Evolutionary conservation across 1,140 invertebrate species (phyloP), one percentile per base, ranked within the genome.

Genomic region (Brachionus plicatilis): DNA sequence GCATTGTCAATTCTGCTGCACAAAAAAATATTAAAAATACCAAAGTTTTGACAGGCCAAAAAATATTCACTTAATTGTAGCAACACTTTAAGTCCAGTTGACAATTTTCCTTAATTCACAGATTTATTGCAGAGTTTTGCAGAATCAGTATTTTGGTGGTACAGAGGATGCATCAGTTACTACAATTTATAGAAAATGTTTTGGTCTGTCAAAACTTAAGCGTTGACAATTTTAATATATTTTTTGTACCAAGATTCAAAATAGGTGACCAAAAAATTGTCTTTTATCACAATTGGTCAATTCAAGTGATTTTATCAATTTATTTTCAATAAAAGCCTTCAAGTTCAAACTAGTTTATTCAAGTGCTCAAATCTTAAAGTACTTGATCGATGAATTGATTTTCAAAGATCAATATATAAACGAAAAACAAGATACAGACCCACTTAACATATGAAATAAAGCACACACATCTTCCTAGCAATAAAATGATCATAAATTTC

Each of bases 401-500:
- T 68, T 68, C 0, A 68, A 68, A 41, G 33, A 33, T 41, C 27
- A 68, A 33, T 41, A 68, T 41, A 68, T 33, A 33, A 68, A 33
- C 27, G 66, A 41, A 41, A 27, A 33, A 68, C 29, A 68, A 68
- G 66, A 68, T 68, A 68, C 27, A 68, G 66, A 33, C 66, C 66
- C 66, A 68, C 66, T 68, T 41, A 41, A 68, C 27, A 68, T 41
- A 7, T 11, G 33, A 68, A 68, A 33, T n/a, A 68, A 66, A 66
- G 27, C 60, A 33, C 11, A 68, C 27, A 68, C 33, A 68, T 68
- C 53, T 60, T 20, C 9, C 20, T 27, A 68, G 66, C 27, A 17
- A 68, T 68, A 68, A 68, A 68, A 33, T 68, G 27, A 68, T 68
- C 66, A 33, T 60, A 60, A 60, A 60, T 60, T 60, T 60, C 53